Conservation (phyloP, 2,797 vertebrate genomes). For the Scolopax bukidnonensis region DNA sequence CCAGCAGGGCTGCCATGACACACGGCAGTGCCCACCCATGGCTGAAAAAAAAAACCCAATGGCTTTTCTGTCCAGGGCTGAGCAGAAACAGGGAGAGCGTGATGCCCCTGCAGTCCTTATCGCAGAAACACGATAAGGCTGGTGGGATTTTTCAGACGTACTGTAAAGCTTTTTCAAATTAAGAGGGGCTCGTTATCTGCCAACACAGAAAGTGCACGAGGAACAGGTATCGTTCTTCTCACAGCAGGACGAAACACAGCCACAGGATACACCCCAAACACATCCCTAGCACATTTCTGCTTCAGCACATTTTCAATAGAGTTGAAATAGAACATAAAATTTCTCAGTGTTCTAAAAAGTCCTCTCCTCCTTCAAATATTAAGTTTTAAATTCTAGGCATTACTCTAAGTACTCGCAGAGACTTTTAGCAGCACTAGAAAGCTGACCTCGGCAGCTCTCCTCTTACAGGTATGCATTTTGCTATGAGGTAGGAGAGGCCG, state of each 20-base stretch:
- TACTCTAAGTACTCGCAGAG: not conserved
- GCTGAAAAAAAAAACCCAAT: not conserved
- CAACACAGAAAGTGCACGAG: not conserved
- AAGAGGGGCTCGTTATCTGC: not conserved
- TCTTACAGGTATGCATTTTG: not conserved
- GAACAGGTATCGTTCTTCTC: not conserved
- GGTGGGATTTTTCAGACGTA: not conserved
- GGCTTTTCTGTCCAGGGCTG: not conserved
- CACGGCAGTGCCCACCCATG: fast-evolving
- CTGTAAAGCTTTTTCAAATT: not conserved
- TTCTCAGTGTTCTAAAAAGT: not conserved
- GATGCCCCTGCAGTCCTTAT: not conserved
- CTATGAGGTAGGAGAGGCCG: fast-evolving
- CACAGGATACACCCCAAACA: not conserved
- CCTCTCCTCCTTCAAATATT: not conserved
- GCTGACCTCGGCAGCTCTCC: not conserved
- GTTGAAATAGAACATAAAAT: not conserved
- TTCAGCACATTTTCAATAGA: not conserved
- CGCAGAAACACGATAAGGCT: fast-evolving
- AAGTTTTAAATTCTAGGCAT: not conserved
- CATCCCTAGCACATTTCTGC: not conserved
- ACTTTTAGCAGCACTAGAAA: not conserved
- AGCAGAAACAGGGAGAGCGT: fast-evolving
- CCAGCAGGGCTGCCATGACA: not conserved
- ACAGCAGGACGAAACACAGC: not conserved